Conservation (phyloP, 2,113 vertebrate genomes). For the Sialia sialis region DNA sequence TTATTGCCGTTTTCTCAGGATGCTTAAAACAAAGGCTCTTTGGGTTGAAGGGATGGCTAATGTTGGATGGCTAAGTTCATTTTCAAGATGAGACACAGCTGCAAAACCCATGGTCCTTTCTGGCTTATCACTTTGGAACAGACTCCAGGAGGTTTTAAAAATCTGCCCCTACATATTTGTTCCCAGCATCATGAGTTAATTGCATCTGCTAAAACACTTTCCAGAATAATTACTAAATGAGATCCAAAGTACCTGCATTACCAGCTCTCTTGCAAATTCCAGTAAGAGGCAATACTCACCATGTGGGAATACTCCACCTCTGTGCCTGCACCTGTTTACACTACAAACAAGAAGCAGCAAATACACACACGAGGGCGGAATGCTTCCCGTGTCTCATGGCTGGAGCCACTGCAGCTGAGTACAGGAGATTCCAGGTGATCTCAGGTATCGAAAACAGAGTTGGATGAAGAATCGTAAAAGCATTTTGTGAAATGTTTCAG, state of each 20-base stretch:
- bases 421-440: background rate
- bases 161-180: slow-evolving; percentile 1
- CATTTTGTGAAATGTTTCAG: background rate
- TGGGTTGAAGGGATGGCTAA: background rate
- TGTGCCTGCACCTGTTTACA: background rate
- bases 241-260: background rate
- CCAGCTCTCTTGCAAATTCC: background rate
- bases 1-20: background rate
- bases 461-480: background rate
- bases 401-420: background rate
- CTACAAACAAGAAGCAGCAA: background rate
- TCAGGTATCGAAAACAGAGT: background rate
- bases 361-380: rapidly evolving
- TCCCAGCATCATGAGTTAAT: background rate
- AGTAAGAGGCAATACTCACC: background rate
- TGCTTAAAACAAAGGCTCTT: background rate
- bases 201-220: background rate
- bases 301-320: background rate
- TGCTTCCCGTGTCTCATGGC: background rate
- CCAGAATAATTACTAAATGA: slow-evolving; percentile 16
- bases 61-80: background rate
- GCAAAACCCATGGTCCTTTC: background rate
- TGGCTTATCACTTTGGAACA: background rate
- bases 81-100: background rate
- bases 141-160: background rate